These are phyloP conservation scores for Botia kubotai DNA, from an alignment of 2,797 vertebrate genomes.

Conservation along the genomic window DNA sequence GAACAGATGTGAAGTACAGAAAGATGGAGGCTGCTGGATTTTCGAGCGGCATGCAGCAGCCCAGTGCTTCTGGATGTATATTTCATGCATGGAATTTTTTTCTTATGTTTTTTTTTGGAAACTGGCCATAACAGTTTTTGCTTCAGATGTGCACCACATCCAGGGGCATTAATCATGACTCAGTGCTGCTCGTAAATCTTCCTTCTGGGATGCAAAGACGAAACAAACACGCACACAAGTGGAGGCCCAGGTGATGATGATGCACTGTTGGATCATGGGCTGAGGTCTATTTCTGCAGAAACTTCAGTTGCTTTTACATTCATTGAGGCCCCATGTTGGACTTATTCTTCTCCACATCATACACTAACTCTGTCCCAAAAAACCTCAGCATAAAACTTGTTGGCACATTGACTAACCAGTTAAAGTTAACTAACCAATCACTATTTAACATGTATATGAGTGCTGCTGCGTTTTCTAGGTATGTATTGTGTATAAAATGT, in stretches of 20 bases:
- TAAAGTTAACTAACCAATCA: not conserved
- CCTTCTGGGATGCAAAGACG: conserved; percentile 56
- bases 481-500: not conserved
- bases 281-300: conserved; percentile 43
- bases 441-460: not conserved
- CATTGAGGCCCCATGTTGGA: conserved; percentile 34
- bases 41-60: conserved; percentile 44
- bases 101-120: conserved; percentile 54
- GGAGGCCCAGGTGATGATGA: conserved; percentile 37
- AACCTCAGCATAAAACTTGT: not conserved
- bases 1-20: conserved; percentile 46
- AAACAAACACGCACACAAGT: conserved; percentile 60
- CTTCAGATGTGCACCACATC: conserved; percentile 62
- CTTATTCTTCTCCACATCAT: conserved; percentile 21
- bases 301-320: conserved; percentile 46
- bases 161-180: conserved; percentile 71
- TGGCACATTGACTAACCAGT: not conserved
- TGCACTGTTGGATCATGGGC: conserved; percentile 34
- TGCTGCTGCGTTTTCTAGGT: not conserved
- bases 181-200: conserved; percentile 60
- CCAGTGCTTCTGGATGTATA: conserved; percentile 50
- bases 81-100: conserved; percentile 61
- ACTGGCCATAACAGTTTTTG: conserved; percentile 56
- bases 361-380: conserved; percentile 4
- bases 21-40: conserved; percentile 39